Percentiles rank a stretch among this genome's conserved stretches.
These are phyloP conservation scores for Leptodactylus fuscus DNA, from an alignment of 2,113 vertebrate species.

Conservation along the genomic window DNA sequence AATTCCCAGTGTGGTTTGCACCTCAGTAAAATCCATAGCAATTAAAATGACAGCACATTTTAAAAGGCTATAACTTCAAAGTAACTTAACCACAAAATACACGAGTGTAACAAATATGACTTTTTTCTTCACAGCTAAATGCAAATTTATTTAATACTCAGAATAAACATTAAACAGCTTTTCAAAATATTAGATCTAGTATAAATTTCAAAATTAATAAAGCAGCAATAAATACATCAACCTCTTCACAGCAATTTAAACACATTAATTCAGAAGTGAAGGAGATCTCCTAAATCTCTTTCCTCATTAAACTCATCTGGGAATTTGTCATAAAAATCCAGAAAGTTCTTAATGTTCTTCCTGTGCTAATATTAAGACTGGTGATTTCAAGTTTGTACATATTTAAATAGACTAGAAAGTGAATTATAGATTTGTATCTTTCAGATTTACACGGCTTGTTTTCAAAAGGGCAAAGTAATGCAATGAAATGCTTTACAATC, in stretches of 20 bases:
- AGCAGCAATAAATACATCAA: conserved; percentile 54
- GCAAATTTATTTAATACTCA: conserved; percentile 50
- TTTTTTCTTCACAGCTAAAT: conserved; percentile 47
- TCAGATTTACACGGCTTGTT: neutral
- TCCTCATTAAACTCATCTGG: conserved; percentile 53
- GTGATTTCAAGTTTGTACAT: conserved; percentile 39
- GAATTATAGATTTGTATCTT: conserved; percentile 7
- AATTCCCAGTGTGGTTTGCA: conserved; percentile 53
- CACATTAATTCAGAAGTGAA: conserved; percentile 52
- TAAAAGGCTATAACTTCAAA: conserved; percentile 56
- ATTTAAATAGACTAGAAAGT: conserved; percentile 27
- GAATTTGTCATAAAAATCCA: conserved; percentile 44
- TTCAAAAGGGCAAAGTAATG: neutral
- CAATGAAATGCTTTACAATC: no score
- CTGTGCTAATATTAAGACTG: conserved; percentile 27
- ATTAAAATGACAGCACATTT: conserved; percentile 55
- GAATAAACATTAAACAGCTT: conserved; percentile 57
- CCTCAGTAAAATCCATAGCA: conserved; percentile 56
- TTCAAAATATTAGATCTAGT: conserved; percentile 57
- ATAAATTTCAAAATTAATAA: conserved; percentile 57
- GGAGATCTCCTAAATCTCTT: conserved; percentile 43
- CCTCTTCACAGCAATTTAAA: conserved; percentile 52
- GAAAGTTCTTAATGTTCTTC: conserved; percentile 48
- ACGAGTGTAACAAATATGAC: conserved; percentile 50
- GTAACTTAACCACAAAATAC: conserved; percentile 44